These are phyloP conservation scores for Paramisgurnus dabryanus DNA, from an alignment of 2,113 vertebrate genomes.

Conservation along the genomic window DNA sequence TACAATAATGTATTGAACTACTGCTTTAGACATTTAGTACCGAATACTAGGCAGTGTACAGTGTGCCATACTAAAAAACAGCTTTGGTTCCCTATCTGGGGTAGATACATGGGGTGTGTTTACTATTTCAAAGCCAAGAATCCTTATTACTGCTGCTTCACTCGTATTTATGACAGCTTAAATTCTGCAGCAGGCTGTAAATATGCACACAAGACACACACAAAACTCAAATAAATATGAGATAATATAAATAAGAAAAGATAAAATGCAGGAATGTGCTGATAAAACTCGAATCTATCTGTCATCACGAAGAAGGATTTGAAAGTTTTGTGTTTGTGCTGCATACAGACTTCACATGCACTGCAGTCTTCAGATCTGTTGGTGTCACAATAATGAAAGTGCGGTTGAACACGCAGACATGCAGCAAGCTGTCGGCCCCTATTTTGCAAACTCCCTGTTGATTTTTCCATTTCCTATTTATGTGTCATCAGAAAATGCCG, in stretches of 20 bases:
- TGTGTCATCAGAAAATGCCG: slow-evolving; percentile 47
- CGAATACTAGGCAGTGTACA: too few relatives aligned
- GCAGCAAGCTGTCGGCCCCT: not conserved
- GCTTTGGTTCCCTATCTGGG: too few relatives aligned
- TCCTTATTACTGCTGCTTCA: slow-evolving; percentile 11
- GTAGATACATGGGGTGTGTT: not conserved
- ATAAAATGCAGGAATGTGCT: not conserved
- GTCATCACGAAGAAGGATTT: not conserved
- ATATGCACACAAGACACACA: slow-evolving; percentile 6
- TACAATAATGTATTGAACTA: too few relatives aligned
- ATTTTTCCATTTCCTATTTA: slow-evolving; percentile 42
- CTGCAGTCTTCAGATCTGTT: slow-evolving; percentile 22
- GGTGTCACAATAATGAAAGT: not conserved
- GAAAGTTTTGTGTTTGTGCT: not conserved
- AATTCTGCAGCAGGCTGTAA: slow-evolving; percentile 20
- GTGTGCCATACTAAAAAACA: too few relatives aligned
- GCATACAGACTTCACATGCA: slow-evolving; percentile 11
- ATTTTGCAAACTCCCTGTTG: slow-evolving; percentile 40
- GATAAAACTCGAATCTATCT: slow-evolving; percentile 1
- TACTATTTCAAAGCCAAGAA: slow-evolving; percentile 1
- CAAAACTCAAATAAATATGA: slow-evolving; percentile 26
- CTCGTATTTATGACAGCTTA: slow-evolving; percentile 35
- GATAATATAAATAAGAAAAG: slow-evolving; percentile 14
- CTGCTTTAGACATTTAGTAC: too few relatives aligned
- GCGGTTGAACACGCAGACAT: not conserved